A percentile compares a stretch with the other conserved stretches of the same genome.
These are phyloP conservation scores for Poecilia velifera DNA, from an alignment of 2,797 vertebrate species.

Conservation along the genomic window DNA sequence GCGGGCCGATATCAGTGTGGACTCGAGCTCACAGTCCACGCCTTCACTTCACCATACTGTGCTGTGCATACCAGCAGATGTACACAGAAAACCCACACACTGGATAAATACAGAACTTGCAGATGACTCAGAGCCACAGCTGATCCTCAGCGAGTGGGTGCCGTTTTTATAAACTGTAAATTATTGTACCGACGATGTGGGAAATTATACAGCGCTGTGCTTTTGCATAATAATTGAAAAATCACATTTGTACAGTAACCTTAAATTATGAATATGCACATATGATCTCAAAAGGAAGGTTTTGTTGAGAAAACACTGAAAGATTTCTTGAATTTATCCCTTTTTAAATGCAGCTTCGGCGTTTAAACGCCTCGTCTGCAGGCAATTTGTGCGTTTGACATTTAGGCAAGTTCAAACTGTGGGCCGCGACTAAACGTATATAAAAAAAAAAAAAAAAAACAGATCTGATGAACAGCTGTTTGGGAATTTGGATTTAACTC, in stretches of 20 bases:
- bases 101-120: slow-evolving; percentile 4
- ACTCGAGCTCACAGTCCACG: slow-evolving; percentile 15
- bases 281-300: neutral
- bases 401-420: neutral
- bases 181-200: neutral
- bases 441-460: neutral
- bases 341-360: neutral
- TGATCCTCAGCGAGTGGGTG: neutral
- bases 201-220: slow-evolving; percentile 2
- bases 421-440: neutral
- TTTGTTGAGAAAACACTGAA: neutral
- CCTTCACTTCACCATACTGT: slow-evolving; percentile 21
- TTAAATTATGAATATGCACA: neutral
- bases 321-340: neutral
- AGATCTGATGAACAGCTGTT: neutral
- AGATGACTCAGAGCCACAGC: slow-evolving; percentile 24
- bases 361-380: neutral
- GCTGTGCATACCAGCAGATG: slow-evolving; percentile 9
- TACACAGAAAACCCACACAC: slow-evolving; percentile 26
- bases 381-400: neutral
- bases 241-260: neutral
- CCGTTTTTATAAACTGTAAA: slow-evolving; percentile 17
- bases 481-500: neutral
- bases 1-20: slow-evolving; percentile 41
- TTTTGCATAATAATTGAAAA: neutral